Percentiles rank a stretch among this genome's conserved stretches.
Evolutionary conservation across 2,888 invertebrate genomes (phyloP).

Genomic region (Ennomos erosarius): DNA sequence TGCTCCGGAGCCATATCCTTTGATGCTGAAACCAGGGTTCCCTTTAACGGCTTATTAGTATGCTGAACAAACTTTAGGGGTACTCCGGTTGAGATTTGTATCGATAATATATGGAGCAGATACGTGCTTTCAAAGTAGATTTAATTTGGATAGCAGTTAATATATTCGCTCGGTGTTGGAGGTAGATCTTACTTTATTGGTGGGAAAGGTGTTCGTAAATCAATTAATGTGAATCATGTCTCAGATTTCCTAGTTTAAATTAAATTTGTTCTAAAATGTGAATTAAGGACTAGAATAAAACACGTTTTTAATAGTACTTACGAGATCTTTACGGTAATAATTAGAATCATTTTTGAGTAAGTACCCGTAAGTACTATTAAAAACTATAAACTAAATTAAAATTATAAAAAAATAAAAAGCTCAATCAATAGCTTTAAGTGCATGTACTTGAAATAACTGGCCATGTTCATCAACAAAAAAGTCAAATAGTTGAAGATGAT

Average conservation of each 20-base stretch:
- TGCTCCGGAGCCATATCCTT: constrained; percentile 52
- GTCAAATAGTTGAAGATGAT: constrained; percentile 23
- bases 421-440: not conserved
- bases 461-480: constrained; percentile 10
- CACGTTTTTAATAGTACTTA: no score
- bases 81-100: constrained; percentile 70
- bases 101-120: constrained; percentile 63
- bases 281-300: no score
- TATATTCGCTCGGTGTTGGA: constrained; percentile 26
- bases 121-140: constrained; percentile 55
- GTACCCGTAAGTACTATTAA: no score
- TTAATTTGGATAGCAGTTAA: constrained; percentile 37
- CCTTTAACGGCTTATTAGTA: constrained; percentile 70
- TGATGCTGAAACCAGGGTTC: constrained; percentile 54
- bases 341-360: no score
- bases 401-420: not conserved
- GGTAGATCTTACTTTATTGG: constrained; percentile 26
- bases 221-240: constrained; percentile 3
- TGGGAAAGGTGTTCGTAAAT: constrained; percentile 19
- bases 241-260: no score
- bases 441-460: constrained; percentile 9
- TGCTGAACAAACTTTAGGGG: constrained; percentile 72
- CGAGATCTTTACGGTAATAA: no score
- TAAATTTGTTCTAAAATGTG: no score
- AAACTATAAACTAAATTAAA: no score